Evolutionary conservation across 1,140 invertebrate species (phyloP).

Genomic region (Himalopsyche phryganea): DNA sequence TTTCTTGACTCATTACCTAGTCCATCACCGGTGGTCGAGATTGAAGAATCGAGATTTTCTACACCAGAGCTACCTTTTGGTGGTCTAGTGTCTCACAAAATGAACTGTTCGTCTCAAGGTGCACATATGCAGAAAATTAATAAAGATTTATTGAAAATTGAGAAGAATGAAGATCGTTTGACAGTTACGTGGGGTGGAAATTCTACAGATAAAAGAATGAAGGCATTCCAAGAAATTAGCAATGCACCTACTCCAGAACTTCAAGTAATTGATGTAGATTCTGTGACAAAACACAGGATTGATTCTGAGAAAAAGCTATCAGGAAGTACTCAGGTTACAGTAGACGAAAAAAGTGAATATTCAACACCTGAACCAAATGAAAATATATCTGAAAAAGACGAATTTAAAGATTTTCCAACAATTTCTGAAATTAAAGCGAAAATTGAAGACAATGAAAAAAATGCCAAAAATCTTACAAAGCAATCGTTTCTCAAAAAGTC

Average conservation of each 20-base stretch:
- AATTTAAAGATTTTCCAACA: background rate
- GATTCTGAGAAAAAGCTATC: no score
- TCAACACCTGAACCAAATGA: no score
- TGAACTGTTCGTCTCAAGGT: background rate
- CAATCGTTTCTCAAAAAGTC: constrained; percentile 26
- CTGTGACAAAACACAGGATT: no score
- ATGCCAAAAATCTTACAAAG: constrained; percentile 4
- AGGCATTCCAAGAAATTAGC: constrained; percentile 15
- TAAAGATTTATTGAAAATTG: constrained; percentile 18
- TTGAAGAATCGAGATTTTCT: constrained; percentile 21
- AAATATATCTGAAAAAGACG: no score
- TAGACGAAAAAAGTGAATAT: no score
- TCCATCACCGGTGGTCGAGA: constrained; percentile 19
- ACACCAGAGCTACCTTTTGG: constrained; percentile 23
- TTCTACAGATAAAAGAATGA: constrained; percentile 14
- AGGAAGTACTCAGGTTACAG: no score
- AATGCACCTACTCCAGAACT: constrained; percentile 8
- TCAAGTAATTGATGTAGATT: no score
- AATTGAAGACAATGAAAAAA: constrained; percentile 25
- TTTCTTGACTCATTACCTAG: constrained; percentile 21
- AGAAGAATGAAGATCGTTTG: constrained; percentile 12
- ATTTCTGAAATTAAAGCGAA: constrained; percentile 23
- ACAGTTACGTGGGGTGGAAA: constrained; percentile 11
- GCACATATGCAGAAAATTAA: background rate
- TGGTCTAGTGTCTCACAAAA: constrained; percentile 15